Percentiles rank a stretch among this genome's conserved stretches.
phyloP scores from a whole-genome alignment of 2,888 invertebrate species.

The Philaethria dido region DNA sequence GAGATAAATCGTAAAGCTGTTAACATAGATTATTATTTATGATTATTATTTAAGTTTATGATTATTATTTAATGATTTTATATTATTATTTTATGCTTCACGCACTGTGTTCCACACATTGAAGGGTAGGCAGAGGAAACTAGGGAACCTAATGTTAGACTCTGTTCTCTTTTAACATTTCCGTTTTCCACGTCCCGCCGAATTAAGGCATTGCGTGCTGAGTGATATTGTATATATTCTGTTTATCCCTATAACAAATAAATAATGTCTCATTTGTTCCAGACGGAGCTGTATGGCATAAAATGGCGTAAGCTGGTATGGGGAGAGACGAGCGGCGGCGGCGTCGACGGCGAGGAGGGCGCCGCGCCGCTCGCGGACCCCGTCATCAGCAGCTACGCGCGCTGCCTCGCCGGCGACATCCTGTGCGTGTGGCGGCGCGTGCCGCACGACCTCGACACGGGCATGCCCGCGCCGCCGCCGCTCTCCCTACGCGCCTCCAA shows the following conservation, averaged over 20 bases:
- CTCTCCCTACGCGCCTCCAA: slow-evolving; percentile 94
- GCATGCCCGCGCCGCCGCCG: slow-evolving; percentile 86
- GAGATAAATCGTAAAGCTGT: no score
- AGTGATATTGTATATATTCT: no score
- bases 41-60: no score
- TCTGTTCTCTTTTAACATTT: no score
- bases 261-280: slow-evolving; percentile 56
- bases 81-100: no score
- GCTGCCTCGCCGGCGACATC: slow-evolving; percentile 96
- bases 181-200: no score
- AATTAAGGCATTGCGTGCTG: no score
- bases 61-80: no score
- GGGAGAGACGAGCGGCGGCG: slow-evolving; percentile 85
- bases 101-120: no score
- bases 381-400: slow-evolving; percentile 94
- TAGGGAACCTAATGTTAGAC: no score
- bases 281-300: slow-evolving; percentile 99
- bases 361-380: slow-evolving; percentile 93
- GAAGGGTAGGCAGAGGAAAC: no score
- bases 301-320: slow-evolving; percentile 98
- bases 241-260: background rate
- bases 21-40: no score
- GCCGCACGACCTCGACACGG: slow-evolving; percentile 78
- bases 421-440: slow-evolving; percentile 99
- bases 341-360: slow-evolving; percentile 78